Conservation (phyloP, 2,888 invertebrate genomes). For the Tenthredo amoena region DNA sequence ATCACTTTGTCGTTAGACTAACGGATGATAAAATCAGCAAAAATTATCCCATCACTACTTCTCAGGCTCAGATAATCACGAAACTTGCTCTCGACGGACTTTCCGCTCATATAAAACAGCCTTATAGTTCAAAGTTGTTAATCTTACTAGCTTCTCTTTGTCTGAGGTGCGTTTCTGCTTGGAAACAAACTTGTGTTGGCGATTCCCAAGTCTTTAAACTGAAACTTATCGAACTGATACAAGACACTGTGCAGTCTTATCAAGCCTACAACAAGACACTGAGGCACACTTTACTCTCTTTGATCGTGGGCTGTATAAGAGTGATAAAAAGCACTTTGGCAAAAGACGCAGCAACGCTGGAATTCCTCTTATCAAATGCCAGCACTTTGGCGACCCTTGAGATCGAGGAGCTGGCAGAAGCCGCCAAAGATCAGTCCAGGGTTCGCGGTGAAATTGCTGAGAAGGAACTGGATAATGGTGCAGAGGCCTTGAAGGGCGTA, state of each 20-base stretch:
- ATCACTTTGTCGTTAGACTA: conserved; percentile 74
- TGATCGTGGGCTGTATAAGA: conserved; percentile 71
- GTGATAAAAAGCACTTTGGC: conserved; percentile 68
- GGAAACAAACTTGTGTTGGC: conserved; percentile 70
- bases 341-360: conserved; percentile 68
- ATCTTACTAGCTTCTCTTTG: conserved; percentile 73
- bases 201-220: conserved; percentile 64
- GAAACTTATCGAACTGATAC: conserved; percentile 69
- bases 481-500: conserved; percentile 61
- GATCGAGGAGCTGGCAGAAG: conserved; percentile 70
- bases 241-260: conserved; percentile 72
- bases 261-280: conserved; percentile 69
- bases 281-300: conserved; percentile 71
- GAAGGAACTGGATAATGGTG: conserved; percentile 57
- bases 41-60: conserved; percentile 64
- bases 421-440: conserved; percentile 60
- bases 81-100: conserved; percentile 70
- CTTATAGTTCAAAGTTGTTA: conserved; percentile 67
- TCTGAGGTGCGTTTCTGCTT: conserved; percentile 71
- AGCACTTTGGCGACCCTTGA: conserved; percentile 71
- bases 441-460: conserved; percentile 57
- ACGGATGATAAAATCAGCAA: conserved; percentile 71
- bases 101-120: conserved; percentile 67
- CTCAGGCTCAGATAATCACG: conserved; percentile 69
- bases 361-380: conserved; percentile 71